These are phyloP conservation scores for Eulemur macaco DNA, from an alignment of 2,113 vertebrate genomes.

Conservation along the genomic window DNA sequence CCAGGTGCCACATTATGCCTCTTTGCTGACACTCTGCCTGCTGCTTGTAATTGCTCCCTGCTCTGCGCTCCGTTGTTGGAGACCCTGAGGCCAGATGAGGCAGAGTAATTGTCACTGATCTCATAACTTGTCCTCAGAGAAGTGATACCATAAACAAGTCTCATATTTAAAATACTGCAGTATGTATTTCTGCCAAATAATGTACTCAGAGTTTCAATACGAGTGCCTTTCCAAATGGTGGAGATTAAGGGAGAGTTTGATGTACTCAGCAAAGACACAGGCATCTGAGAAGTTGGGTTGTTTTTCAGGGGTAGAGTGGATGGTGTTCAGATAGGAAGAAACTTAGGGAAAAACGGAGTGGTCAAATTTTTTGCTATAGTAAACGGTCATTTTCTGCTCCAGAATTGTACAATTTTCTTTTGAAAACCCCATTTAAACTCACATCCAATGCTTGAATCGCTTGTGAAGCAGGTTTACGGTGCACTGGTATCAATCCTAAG, in stretches of 20 bases:
- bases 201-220: background rate
- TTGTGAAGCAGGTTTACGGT: background rate
- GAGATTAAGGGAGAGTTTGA: background rate
- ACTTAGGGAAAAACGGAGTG: background rate
- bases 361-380: background rate
- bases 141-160: background rate
- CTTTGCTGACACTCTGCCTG: background rate
- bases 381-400: background rate
- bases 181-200: conserved; percentile 36
- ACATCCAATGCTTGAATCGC: background rate
- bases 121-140: conserved; percentile 25
- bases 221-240: background rate
- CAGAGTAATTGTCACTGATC: conserved; percentile 41
- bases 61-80: conserved; percentile 36
- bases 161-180: conserved; percentile 28
- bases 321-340: background rate
- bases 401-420: background rate
- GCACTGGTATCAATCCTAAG: background rate
- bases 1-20: conserved; percentile 7
- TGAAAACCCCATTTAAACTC: background rate
- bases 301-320: background rate
- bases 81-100: conserved; percentile 36
- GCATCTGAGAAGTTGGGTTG: background rate
- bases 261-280: background rate
- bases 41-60: conserved; percentile 46